Evolutionary conservation across 2,888 invertebrate species (phyloP).

Genomic region (Celastrina argiolus): DNA sequence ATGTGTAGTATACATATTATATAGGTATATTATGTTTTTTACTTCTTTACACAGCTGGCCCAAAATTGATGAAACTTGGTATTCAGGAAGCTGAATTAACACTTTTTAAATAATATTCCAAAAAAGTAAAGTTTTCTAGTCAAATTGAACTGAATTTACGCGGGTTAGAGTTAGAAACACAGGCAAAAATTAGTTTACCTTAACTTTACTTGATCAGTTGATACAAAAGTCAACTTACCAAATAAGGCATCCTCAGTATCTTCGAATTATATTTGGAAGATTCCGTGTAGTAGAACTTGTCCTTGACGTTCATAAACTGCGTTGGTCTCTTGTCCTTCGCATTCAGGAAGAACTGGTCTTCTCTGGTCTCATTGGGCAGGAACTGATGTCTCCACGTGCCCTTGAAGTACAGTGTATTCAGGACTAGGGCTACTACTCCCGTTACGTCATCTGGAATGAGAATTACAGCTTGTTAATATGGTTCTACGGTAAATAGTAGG

Average conservation of each 20-base stretch:
- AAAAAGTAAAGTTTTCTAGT: no score
- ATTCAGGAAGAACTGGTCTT: conserved; percentile 79
- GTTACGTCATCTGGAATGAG: conserved; percentile 73
- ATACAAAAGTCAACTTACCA: conserved; percentile 61
- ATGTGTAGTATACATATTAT: no score
- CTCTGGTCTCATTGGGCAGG: conserved; percentile 76
- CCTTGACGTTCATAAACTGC: conserved; percentile 83
- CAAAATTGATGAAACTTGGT: no score
- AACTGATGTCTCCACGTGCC: conserved; percentile 87
- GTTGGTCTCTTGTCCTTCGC: conserved; percentile 63
- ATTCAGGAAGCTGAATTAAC: no score
- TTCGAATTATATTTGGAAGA: conserved; percentile 81
- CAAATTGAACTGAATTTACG: no score
- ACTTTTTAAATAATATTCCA: no score
- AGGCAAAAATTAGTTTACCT: no score
- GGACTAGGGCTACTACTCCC: conserved; percentile 81
- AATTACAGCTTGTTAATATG: background rate
- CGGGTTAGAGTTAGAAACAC: no score
- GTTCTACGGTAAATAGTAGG: no score
- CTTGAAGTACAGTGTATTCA: conserved; percentile 89
- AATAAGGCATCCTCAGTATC: conserved; percentile 85
- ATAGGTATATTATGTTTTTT: no score
- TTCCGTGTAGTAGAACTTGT: conserved; percentile 81
- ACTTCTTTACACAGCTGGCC: no score
- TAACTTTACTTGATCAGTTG: no score